A percentile compares a stretch with the other conserved stretches of the same genome.
These are phyloP conservation scores for Notocelia uddmanniana DNA, from an alignment of 2,888 invertebrate species.

Conservation along the genomic window DNA sequence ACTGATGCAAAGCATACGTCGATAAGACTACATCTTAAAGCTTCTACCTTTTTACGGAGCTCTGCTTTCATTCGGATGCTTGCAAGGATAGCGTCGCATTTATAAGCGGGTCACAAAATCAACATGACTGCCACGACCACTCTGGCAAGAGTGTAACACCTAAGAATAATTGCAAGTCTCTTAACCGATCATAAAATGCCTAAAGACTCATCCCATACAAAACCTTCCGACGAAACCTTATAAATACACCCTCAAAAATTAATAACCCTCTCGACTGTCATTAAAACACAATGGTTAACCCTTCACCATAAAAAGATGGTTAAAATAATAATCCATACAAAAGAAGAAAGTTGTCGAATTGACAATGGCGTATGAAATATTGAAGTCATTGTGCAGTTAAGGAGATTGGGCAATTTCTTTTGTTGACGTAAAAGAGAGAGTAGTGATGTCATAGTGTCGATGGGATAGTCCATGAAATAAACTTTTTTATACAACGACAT, in stretches of 20 bases:
- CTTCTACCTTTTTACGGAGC: no score
- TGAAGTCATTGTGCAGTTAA: constrained; percentile 65
- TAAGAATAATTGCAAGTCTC: no score
- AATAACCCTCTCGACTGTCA: neutral
- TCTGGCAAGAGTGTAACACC: no score
- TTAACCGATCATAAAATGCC: neutral
- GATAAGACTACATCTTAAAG: no score
- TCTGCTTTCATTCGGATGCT: no score
- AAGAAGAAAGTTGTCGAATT: constrained; percentile 46
- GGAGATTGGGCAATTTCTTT: constrained; percentile 74
- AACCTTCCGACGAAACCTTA: neutral
- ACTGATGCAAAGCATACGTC: no score
- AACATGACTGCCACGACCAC: no score
- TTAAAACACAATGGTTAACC: constrained; percentile 17
- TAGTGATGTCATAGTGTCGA: constrained; percentile 55
- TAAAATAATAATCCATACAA: constrained; percentile 44
- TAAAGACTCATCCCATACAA: neutral
- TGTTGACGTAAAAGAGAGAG: constrained; percentile 54
- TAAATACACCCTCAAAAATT: constrained; percentile 16
- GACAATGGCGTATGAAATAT: constrained; percentile 62
- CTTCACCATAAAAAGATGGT: constrained; percentile 18
- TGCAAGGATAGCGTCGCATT: no score
- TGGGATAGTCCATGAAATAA: neutral
- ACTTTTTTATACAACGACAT: no score
- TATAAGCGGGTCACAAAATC: no score